phyloP scores from a whole-genome alignment of 2,888 invertebrate genomes.

The Pyralis farinalis region DNA sequence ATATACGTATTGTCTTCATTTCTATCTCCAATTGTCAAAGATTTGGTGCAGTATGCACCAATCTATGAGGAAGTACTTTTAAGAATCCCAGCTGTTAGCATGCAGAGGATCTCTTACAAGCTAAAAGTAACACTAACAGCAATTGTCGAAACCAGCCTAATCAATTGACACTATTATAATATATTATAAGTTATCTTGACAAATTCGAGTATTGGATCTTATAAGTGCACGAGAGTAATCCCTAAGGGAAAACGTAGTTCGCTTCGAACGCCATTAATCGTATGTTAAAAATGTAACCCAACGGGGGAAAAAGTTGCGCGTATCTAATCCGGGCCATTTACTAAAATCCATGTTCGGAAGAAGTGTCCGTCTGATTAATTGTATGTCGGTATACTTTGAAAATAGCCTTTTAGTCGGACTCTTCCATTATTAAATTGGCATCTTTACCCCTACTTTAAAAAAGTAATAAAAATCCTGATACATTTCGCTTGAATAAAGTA shows the following conservation, averaged over 20 bases:
- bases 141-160: too few species aligned
- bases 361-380: conserved; percentile 55
- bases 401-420: conserved; percentile 8
- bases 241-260: not conserved
- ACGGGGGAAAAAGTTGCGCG: conserved; percentile 34
- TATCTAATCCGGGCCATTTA: conserved; percentile 49
- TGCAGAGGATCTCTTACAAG: too few species aligned
- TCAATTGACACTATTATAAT: too few species aligned
- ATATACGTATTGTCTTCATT: too few species aligned
- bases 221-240: not conserved
- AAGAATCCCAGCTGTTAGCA: too few species aligned
- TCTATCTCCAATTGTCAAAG: too few species aligned
- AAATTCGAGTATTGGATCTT: not conserved
- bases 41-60: too few species aligned
- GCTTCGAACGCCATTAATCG: conserved; percentile 30
- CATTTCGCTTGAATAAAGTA: too few species aligned
- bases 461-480: too few species aligned
- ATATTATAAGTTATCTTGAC: too few species aligned
- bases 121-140: too few species aligned
- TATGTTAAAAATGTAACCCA: conserved; percentile 38
- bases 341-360: conserved; percentile 44
- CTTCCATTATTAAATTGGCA: conserved; percentile 4
- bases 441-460: not conserved
- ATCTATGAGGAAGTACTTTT: too few species aligned
- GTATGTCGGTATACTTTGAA: conserved; percentile 18